phyloP scores from a whole-genome alignment of 2,113 vertebrate genomes.

The Pseudolaguvia tuberculata region DNA sequence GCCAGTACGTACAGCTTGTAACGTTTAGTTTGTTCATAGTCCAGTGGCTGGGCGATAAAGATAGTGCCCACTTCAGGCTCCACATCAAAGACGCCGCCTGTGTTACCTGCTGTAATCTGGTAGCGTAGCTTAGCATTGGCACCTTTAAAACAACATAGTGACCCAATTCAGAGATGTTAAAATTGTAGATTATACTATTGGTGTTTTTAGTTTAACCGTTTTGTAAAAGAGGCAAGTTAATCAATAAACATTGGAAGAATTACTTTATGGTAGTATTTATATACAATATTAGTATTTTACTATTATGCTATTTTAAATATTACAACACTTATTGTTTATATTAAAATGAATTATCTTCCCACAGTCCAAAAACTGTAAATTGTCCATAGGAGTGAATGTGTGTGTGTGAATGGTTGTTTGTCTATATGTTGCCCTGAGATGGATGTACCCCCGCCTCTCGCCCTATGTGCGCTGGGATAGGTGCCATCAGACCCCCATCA shows the following conservation, averaged over 20 bases:
- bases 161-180: neutral
- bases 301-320: no score
- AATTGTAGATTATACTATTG: neutral
- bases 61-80: slow-evolving; percentile 83
- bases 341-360: no score
- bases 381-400: no score
- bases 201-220: neutral
- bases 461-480: no score
- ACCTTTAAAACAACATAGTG: slow-evolving; percentile 60
- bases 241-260: no score
- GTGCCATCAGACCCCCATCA: no score
- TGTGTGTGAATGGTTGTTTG: no score
- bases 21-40: slow-evolving; percentile 79
- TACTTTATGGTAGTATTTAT: no score
- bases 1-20: slow-evolving; percentile 81
- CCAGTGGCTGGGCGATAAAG: slow-evolving; percentile 78
- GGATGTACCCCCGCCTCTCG: no score
- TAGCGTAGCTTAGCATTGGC: slow-evolving; percentile 82
- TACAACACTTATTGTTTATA: neutral
- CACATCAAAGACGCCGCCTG: slow-evolving; percentile 76
- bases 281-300: no score
- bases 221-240: neutral
- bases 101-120: slow-evolving; percentile 83
- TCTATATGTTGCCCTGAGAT: no score
- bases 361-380: no score